Evolutionary conservation across 2,113 vertebrate species (phyloP), one percentile per base, ranked within the genome.

Genomic region (Hippocampus abdominalis): DNA sequence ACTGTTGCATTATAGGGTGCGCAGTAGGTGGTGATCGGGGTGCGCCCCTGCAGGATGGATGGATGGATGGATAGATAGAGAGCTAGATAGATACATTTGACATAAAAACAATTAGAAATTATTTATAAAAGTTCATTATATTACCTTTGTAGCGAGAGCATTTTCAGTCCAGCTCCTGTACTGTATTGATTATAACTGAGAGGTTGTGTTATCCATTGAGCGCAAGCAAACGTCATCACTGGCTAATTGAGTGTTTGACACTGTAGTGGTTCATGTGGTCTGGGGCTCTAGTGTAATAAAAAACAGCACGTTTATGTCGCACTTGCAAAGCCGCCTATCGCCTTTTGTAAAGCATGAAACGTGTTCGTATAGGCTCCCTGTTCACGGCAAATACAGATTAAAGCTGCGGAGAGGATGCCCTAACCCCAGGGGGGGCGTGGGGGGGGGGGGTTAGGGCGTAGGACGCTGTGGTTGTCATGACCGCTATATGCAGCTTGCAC

Each of bases 401-500:
- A 68, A 69, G 32, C 67, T 29, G 18, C 1, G 61, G 12, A 71
- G 27, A 68, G 39, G 56, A 36, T 64, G 57, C 68, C 54, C 48
- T 23, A 5, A 46, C 72, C 72, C 1, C 4, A 12, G 54, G 54
- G 54, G 10, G 54, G 4, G 8, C 8, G 42, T 8, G 8, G 10
- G 42, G 0, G 11, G 44, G 44, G 44, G 44, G 46, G 1, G 13
- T 36, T 36, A 36, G 32, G 32, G 32, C 32, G 32, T 36, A 64
- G 70, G 74, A 81, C 36, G 69, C 69, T 69, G 69, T 23, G 27
- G 53, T 73, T 87, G 78, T 74, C 81, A 81, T 62, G 81, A 75
- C 78, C 67, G 77, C 78, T 71, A 67, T 72, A 76, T 89, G 89
- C 84, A 49, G 81, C 48, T 77, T 78, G 71, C 70, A 82, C 69